phyloP scores from a whole-genome alignment of 2,888 invertebrate genomes.

The Dascillus cervinus region DNA sequence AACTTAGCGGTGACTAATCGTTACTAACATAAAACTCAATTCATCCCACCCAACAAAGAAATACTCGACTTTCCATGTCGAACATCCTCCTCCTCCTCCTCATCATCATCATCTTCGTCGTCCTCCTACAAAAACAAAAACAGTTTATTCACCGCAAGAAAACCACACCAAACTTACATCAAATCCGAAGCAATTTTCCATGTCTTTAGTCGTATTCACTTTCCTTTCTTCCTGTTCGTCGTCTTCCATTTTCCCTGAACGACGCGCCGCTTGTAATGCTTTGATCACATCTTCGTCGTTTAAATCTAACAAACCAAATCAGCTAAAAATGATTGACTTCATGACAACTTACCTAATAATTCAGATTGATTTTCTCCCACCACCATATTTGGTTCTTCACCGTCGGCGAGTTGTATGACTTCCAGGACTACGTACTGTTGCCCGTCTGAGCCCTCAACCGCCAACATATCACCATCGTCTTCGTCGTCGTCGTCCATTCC shows the following conservation, averaged over 20 bases:
- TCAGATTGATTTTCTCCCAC: conserved; percentile 47
- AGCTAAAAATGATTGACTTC: conserved; percentile 4
- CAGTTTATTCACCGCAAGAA: conserved; percentile 1
- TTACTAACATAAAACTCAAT: too few species aligned
- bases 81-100: conserved; percentile 34
- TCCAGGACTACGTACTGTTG: conserved; percentile 86
- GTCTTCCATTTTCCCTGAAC: conserved; percentile 31
- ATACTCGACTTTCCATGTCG: conserved; percentile 33
- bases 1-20: too few species aligned
- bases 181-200: conserved; percentile 77
- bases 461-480: conserved; percentile 55
- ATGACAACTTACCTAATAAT: conserved; percentile 41
- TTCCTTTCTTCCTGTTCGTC: conserved; percentile 33
- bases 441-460: conserved; percentile 64
- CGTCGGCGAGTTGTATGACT: conserved; percentile 69
- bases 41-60: conserved; percentile 29
- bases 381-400: conserved; percentile 56
- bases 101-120: conserved; percentile 46
- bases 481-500: conserved; percentile 43
- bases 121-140: conserved; percentile 34
- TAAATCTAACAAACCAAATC: conserved; percentile 32
- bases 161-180: conserved; percentile 50
- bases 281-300: conserved; percentile 42
- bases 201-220: conserved; percentile 54
- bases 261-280: conserved; percentile 37